Evolutionary conservation across 2,888 invertebrate genomes (phyloP), one percentile per base, ranked within the genome.

Genomic region (Ochropleura plecta): DNA sequence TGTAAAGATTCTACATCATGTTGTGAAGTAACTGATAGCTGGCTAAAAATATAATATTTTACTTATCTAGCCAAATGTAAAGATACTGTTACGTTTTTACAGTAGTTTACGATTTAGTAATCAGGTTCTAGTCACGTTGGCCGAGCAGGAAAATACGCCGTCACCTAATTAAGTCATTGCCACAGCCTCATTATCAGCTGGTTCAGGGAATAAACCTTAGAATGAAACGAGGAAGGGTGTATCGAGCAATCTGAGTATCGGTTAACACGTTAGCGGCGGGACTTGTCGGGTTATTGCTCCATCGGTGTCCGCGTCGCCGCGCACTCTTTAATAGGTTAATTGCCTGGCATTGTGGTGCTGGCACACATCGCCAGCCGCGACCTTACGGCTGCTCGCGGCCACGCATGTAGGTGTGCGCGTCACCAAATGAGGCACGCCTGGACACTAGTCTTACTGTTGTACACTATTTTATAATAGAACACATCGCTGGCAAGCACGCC

Each of bases 241-340:
- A 70, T 67, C 73, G 60, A 73, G 72, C 75, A 78, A 75, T 88
- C 86, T 84, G 84, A 86, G 90, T 90, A 89, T 91, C 88, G 83
- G 86, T 87, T 91, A 92, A 86, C 90, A 89, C 81, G 89, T 92
- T 92, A 91, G 91, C 89, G 88, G 86, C 83, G 89, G 92, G 92
- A 92, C 89, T 90, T 91, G 88, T 90, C 90, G 89, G 94, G 93
- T 94, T 95, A 93, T 94, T 95, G 94, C 93, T 93, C 93, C 90
- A 93, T 90, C 90, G 89, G 92, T 92, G 90, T 93, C 90, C 91
- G 93, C 91, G 92, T 93, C 90, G 90, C 91, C 86, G 90, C 92
- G 91, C 90, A 93, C 93, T 94, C 93, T 95, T 94, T 95, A 95
- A 95, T 95, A 95, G 95, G 95, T 94, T 96, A 96, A 96, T 96